Percentiles rank a stretch among this genome's conserved stretches.
These are phyloP conservation scores for Mionectes macconnelli DNA, from an alignment of 2,113 vertebrate species.

Conservation along the genomic window DNA sequence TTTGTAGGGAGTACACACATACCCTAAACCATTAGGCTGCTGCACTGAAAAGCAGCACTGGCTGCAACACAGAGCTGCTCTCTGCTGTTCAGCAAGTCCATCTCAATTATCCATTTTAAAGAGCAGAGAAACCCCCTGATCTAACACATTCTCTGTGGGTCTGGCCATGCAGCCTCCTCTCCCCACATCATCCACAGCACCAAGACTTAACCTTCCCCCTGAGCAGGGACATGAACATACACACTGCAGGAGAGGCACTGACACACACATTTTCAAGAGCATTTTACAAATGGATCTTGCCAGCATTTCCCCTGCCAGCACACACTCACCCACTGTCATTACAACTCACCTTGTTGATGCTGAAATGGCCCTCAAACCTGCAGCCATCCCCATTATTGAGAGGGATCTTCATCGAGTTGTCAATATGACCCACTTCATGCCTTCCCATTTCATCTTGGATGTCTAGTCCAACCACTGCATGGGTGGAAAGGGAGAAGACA, in stretches of 20 bases:
- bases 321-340: not conserved
- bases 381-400: conserved; percentile 89
- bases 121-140: not conserved
- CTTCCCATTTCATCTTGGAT: conserved; percentile 99
- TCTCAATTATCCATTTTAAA: not conserved
- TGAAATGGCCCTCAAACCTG: conserved; percentile 95
- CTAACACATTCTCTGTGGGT: not conserved
- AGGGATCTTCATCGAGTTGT: conserved; percentile 96
- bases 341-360: conserved; percentile 91
- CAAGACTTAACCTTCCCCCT: not conserved
- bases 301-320: not conserved
- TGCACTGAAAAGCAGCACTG: not conserved
- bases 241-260: not conserved
- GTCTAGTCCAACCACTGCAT: conserved; percentile 93
- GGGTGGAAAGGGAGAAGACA: not conserved
- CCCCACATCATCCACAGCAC: not conserved
- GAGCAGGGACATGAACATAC: not conserved
- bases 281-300: not conserved
- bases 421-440: conserved; percentile 96
- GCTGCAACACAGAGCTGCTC: not conserved
- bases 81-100: not conserved
- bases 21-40: not conserved
- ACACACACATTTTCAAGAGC: not conserved
- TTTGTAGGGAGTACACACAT: not conserved
- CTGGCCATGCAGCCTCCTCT: not conserved